Percentiles rank a stretch among this genome's conserved stretches.
phyloP scores from a whole-genome alignment of 2,797 vertebrate species.

The Anabacerthia variegaticeps region DNA sequence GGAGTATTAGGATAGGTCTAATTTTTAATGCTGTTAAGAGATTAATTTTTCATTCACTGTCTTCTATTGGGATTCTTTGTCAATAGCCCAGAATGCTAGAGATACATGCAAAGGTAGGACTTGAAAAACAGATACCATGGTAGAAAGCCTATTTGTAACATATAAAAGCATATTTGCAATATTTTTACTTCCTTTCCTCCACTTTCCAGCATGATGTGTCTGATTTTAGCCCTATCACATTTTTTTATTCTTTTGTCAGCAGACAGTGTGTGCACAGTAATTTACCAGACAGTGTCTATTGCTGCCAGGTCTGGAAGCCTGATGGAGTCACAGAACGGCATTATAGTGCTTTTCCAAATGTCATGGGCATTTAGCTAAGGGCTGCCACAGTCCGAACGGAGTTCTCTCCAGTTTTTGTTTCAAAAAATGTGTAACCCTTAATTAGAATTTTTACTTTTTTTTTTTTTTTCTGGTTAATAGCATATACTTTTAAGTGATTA shows the following conservation, averaged over 20 bases:
- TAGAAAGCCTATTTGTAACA: neutral
- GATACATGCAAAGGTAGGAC: neutral
- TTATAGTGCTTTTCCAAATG: constrained; percentile 66
- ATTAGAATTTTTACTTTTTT: neutral
- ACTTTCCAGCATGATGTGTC: constrained; percentile 11
- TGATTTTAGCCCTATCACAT: constrained; percentile 55
- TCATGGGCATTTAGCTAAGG: constrained; percentile 32
- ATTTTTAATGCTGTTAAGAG: neutral
- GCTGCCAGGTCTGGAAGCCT: constrained; percentile 62
- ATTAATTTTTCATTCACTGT: neutral
- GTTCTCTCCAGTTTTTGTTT: neutral
- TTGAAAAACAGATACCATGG: neutral
- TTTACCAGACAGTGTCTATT: constrained; percentile 62
- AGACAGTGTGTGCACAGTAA: constrained; percentile 40
- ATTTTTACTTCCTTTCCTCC: neutral
- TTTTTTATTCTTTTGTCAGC: constrained; percentile 38
- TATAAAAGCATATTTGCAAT: neutral
- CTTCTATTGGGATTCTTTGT: neutral
- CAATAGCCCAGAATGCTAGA: neutral
- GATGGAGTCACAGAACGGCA: constrained; percentile 53
- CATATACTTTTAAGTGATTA: neutral
- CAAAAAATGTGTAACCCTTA: neutral
- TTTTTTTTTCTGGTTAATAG: neutral
- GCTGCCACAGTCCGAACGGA: neutral
- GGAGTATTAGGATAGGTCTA: neutral